These are phyloP conservation scores for Apamea monoglypha DNA, from an alignment of 2,888 invertebrate species.

Conservation along the genomic window DNA sequence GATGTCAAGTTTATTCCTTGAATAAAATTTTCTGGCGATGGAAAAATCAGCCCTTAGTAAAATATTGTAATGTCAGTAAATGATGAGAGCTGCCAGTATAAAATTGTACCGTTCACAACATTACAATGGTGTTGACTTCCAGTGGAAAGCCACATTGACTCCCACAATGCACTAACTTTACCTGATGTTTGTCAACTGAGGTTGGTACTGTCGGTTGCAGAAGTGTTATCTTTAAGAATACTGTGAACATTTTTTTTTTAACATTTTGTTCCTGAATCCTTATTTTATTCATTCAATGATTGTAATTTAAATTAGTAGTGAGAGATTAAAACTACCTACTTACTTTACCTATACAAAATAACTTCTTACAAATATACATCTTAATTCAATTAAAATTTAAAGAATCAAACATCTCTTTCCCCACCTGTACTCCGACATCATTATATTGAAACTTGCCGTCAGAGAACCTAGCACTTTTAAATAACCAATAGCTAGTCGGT, in stretches of 20 bases:
- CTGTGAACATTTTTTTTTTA: background rate
- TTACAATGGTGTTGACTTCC: conserved; percentile 63
- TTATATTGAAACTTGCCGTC: conserved; percentile 44
- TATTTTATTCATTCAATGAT: too few species aligned
- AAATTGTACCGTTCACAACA: conserved; percentile 35
- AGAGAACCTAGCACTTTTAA: conserved; percentile 45
- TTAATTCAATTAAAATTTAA: background rate
- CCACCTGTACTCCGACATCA: conserved; percentile 56
- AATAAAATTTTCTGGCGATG: too few species aligned
- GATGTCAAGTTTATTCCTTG: too few species aligned
- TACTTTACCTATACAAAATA: background rate
- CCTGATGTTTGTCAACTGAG: conserved; percentile 25
- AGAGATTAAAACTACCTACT: background rate
- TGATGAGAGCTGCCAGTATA: conserved; percentile 14
- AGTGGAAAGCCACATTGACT: conserved; percentile 18
- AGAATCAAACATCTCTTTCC: conserved; percentile 24
- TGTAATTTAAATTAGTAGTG: background rate
- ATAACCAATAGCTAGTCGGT: conserved; percentile 48
- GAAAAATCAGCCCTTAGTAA: too few species aligned
- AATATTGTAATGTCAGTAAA: background rate
- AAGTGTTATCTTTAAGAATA: conserved; percentile 40
- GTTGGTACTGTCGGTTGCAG: conserved; percentile 36
- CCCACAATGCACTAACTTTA: conserved; percentile 21
- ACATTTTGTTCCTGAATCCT: too few species aligned
- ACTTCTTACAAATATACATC: background rate